phyloP scores from a whole-genome alignment of 2,888 invertebrate genomes.

The Epinotia bilunana region DNA sequence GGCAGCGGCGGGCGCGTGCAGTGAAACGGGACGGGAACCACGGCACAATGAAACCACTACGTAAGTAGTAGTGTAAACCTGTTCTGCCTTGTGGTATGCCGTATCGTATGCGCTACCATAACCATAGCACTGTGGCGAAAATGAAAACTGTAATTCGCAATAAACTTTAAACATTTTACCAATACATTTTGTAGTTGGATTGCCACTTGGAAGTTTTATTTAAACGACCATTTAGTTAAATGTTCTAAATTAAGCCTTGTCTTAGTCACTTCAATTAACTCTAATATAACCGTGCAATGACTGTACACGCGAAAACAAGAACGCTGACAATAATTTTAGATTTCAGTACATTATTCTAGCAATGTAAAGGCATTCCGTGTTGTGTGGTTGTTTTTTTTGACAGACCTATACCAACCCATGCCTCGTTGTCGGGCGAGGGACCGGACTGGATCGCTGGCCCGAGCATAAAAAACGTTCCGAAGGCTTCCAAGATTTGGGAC shows the following conservation, averaged over 20 bases:
- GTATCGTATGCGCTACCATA: conserved; percentile 75
- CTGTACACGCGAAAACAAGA: conserved; percentile 10
- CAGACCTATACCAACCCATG: conserved; percentile 73
- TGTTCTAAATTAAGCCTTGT: conserved; percentile 15
- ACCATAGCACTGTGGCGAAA: conserved; percentile 55
- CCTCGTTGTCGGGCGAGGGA: conserved; percentile 58
- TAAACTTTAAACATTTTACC: conserved; percentile 49
- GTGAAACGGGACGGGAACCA: conserved; percentile 59
- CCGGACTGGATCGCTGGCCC: conserved; percentile 54
- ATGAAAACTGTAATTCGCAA: conserved; percentile 54
- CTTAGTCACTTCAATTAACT: conserved; percentile 16
- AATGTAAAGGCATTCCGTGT: conserved; percentile 28
- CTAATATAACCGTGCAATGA: conserved; percentile 6
- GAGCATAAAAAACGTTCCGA: conserved; percentile 65
- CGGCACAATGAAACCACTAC: conserved; percentile 76
- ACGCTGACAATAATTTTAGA: conserved; percentile 21
- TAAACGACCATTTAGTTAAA: neutral
- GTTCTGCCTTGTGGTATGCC: conserved; percentile 79
- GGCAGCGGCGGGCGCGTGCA: conserved; percentile 44
- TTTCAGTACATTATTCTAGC: conserved; percentile 9
- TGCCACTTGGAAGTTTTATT: conserved; percentile 1
- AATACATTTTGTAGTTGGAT: conserved; percentile 24
- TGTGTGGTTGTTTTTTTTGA: conserved; percentile 48
- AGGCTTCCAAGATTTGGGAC: conserved; percentile 74
- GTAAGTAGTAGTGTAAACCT: conserved; percentile 72